These are phyloP conservation scores for Poecilia velifera DNA, from an alignment of 2,797 vertebrate species.

Conservation along the genomic window DNA sequence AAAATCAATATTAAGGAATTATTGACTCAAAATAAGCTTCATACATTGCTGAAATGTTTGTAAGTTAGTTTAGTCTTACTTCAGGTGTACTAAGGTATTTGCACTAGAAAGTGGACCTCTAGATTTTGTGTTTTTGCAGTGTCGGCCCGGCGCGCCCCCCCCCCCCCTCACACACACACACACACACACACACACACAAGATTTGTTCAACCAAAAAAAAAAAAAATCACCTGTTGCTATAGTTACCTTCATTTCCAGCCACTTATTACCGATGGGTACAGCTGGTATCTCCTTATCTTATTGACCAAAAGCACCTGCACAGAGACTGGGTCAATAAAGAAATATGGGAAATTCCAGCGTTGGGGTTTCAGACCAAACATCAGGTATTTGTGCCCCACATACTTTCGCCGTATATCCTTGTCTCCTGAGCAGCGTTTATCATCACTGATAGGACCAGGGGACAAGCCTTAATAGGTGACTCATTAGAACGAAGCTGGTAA, in stretches of 20 bases:
- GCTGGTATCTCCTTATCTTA: conserved; percentile 46
- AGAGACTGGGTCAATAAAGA: conserved; percentile 44
- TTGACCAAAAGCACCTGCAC: conserved; percentile 27
- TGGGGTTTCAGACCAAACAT: conserved; percentile 23
- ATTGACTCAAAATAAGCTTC: too few relatives aligned
- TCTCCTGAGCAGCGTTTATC: conserved; percentile 51
- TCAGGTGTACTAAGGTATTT: too few relatives aligned
- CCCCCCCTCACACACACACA: too few relatives aligned
- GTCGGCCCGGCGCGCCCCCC: too few relatives aligned
- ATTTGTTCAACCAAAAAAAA: neutral
- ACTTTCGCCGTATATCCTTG: conserved; percentile 32
- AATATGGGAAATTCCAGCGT: conserved; percentile 36
- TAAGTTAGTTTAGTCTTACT: too few relatives aligned
- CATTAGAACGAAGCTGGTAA: conserved; percentile 48
- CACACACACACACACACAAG: neutral
- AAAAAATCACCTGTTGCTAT: conserved; percentile 18
- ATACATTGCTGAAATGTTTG: too few relatives aligned
- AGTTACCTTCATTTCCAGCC: conserved; percentile 19
- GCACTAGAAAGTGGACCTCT: too few relatives aligned
- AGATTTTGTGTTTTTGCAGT: too few relatives aligned
- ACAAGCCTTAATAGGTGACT: conserved; percentile 64
- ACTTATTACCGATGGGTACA: conserved; percentile 23
- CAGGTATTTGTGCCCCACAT: conserved; percentile 23
- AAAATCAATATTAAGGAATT: too few relatives aligned
- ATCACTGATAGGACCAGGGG: conserved; percentile 50